Percentiles rank a stretch among this genome's conserved stretches.
Conservation (phyloP, 2,888 invertebrate genomes). For the Drosophila anomalipes region DNA sequence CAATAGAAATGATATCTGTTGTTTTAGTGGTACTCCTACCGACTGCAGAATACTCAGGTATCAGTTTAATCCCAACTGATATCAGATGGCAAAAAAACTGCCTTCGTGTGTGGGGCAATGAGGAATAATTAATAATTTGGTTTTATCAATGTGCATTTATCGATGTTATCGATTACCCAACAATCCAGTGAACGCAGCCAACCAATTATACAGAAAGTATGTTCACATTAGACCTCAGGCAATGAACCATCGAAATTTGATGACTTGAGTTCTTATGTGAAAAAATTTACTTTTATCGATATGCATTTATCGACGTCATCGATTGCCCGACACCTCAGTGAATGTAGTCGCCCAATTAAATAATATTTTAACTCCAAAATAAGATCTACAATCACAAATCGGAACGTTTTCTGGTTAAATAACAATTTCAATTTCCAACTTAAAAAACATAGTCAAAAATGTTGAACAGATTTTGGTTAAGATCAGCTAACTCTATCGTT, state of each 20-base stretch:
- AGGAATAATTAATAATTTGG: background rate
- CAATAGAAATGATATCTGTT: conserved; percentile 11
- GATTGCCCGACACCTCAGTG: background rate
- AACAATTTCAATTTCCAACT: background rate
- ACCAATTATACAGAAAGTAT: background rate
- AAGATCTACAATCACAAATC: background rate
- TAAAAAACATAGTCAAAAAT: background rate
- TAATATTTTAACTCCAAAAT: background rate
- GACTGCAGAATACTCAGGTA: background rate
- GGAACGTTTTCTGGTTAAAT: background rate
- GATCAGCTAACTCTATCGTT: no score
- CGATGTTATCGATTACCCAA: background rate
- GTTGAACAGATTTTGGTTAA: background rate
- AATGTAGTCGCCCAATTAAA: background rate
- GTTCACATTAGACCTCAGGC: background rate
- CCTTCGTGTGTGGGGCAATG: background rate
- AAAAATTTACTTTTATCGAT: background rate
- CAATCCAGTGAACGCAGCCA: background rate
- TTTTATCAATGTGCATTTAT: background rate
- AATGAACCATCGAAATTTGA: background rate
- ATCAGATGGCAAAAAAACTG: background rate
- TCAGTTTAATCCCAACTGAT: background rate
- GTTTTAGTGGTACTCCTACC: background rate
- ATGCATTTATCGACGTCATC: background rate
- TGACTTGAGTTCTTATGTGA: background rate